Percentiles rank a stretch among this genome's conserved stretches.
Conservation (phyloP, 2,888 invertebrate species). For the Ectropis crepuscularia region DNA sequence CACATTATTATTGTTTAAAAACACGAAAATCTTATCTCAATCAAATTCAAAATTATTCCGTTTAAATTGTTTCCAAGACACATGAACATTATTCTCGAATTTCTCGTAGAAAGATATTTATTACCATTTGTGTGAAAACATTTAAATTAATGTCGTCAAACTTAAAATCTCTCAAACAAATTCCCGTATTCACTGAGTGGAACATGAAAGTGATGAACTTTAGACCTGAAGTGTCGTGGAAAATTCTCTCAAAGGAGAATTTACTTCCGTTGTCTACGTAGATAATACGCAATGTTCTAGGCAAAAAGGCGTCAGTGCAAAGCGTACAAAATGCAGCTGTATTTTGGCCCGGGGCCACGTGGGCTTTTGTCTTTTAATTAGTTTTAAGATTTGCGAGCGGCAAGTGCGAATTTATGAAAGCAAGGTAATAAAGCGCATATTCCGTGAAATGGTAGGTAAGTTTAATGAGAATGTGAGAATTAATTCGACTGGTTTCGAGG, state of each 20-base stretch:
- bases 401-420: constrained; percentile 28
- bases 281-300: constrained; percentile 41
- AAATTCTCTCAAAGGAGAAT: constrained; percentile 45
- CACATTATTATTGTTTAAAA: too few relatives aligned
- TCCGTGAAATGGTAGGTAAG: constrained; percentile 9
- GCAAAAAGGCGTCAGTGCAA: constrained; percentile 26
- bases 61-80: too few relatives aligned
- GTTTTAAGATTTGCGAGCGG: constrained; percentile 35
- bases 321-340: constrained; percentile 38
- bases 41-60: too few relatives aligned
- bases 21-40: too few relatives aligned
- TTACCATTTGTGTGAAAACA: too few relatives aligned
- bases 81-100: too few relatives aligned
- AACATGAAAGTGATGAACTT: constrained; percentile 44
- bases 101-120: too few relatives aligned
- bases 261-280: constrained; percentile 43
- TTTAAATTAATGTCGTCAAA: neutral
- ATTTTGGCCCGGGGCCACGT: constrained; percentile 42
- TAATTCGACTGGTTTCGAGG: neutral
- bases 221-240: constrained; percentile 44
- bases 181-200: constrained; percentile 39
- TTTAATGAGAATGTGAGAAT: neutral
- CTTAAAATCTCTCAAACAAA: constrained; percentile 34
- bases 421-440: constrained; percentile 19
- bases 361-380: constrained; percentile 40